Percentiles rank a stretch among this genome's conserved stretches.
phyloP scores from a whole-genome alignment of 1,140 invertebrate species.

The Trialeurodes vaporariorum region DNA sequence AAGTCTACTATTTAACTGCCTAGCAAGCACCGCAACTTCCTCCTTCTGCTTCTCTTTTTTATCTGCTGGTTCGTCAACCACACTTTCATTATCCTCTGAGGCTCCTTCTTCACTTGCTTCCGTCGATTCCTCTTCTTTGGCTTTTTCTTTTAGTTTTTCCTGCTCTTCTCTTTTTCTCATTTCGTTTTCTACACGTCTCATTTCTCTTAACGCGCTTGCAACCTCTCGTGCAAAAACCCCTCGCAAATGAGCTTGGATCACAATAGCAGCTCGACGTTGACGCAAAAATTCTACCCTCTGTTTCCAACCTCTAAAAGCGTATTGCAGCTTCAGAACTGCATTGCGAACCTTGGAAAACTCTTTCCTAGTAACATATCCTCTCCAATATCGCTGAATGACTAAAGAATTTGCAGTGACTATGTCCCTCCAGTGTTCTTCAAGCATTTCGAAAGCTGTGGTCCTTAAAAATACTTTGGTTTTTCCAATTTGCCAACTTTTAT shows the following conservation, averaged over 20 bases:
- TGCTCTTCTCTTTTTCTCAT: constrained; percentile 63
- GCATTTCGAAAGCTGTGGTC: constrained; percentile 68
- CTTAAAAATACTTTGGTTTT: constrained; percentile 82
- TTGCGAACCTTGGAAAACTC: constrained; percentile 53
- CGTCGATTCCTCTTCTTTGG: constrained; percentile 37
- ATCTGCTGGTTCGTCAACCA: neutral
- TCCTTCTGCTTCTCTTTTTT: constrained; percentile 8
- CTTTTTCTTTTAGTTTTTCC: constrained; percentile 51
- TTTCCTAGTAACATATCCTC: constrained; percentile 46
- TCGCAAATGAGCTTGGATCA: constrained; percentile 78
- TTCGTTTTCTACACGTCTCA: constrained; percentile 84
- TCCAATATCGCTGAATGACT: constrained; percentile 67
- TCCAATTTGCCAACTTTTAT: constrained; percentile 81
- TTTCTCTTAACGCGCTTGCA: constrained; percentile 71
- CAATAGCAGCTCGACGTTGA: constrained; percentile 69
- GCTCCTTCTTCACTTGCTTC: constrained; percentile 36
- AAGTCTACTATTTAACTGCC: constrained; percentile 55
- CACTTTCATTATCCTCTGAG: neutral
- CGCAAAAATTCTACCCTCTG: constrained; percentile 68
- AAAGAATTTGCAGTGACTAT: constrained; percentile 58
- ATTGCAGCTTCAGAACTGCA: constrained; percentile 69
- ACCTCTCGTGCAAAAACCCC: constrained; percentile 83
- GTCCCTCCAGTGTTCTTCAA: constrained; percentile 65
- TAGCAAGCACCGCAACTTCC: constrained; percentile 43
- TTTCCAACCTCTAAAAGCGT: constrained; percentile 77